Evolutionary conservation across 1,140 invertebrate genomes (phyloP).

Genomic region (Trigoniulus corallinus): DNA sequence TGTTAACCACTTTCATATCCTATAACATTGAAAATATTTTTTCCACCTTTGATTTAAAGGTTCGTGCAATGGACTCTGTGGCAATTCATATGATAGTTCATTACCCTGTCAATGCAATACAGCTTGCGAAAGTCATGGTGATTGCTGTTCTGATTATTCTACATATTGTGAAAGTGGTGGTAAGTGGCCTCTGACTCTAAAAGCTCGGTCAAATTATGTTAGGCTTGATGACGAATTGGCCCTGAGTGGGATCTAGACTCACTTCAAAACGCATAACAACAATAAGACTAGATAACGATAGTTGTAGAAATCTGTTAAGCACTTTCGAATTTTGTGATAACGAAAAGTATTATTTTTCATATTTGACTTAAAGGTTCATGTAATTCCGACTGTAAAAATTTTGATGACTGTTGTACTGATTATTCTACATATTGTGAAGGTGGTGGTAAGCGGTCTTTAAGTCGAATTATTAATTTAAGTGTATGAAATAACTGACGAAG

Average conservation of each 20-base stretch:
- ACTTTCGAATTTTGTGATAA: neutral
- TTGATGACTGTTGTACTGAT: neutral
- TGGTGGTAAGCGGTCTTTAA: no score
- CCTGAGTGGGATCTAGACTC: neutral
- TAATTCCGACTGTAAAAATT: neutral
- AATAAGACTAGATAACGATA: neutral
- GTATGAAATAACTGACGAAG: no score
- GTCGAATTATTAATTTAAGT: no score
- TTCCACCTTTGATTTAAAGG: neutral
- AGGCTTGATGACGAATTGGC: no score
- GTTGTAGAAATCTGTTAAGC: neutral
- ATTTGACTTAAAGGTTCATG: neutral
- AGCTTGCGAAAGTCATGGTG: neutral
- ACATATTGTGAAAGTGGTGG: no score
- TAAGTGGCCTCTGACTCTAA: no score
- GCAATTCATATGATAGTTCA: neutral
- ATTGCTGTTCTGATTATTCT: neutral
- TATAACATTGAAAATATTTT: neutral
- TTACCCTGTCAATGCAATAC: neutral
- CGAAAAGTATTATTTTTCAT: neutral
- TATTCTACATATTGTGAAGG: neutral
- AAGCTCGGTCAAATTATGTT: no score
- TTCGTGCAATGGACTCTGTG: neutral
- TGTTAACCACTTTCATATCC: no score
- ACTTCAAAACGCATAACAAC: neutral